Conservation (phyloP, 2,888 invertebrate species). For the Sphaerophoria taeniata region DNA sequence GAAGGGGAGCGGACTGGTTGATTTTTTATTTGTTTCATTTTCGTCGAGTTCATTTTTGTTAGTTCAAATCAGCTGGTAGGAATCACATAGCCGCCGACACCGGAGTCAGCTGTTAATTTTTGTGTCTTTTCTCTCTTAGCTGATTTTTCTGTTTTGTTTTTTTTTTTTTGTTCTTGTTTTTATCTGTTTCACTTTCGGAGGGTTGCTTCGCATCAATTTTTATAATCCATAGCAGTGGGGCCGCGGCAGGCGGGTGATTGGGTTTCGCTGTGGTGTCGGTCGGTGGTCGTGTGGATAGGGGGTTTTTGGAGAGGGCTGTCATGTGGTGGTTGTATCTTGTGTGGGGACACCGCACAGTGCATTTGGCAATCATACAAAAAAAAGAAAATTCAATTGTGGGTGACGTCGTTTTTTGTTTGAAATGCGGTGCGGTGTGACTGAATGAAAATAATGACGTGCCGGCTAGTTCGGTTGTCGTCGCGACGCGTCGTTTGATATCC, state of each 20-base stretch:
- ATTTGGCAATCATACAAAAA: conserved; percentile 22
- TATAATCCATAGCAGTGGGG: conserved; percentile 7
- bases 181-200: conserved; percentile 22
- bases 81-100: not conserved
- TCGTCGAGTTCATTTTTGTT: conserved; percentile 1
- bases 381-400: conserved; percentile 33
- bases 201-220: conserved; percentile 27
- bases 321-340: conserved; percentile 4
- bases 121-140: conserved; percentile 15
- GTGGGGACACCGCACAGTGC: conserved; percentile 24
- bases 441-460: conserved; percentile 32
- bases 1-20: not conserved
- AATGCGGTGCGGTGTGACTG: not conserved
- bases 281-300: not conserved
- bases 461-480: conserved; percentile 4
- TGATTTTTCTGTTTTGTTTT: not conserved
- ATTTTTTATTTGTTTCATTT: not conserved
- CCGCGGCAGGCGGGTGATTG: not conserved
- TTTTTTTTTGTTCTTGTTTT: not conserved
- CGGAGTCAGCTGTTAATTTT: conserved; percentile 25
- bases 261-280: not conserved
- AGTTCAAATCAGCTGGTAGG: conserved; percentile 31
- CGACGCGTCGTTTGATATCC: conserved; percentile 1
- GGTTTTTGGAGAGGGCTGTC: not conserved
- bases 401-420: conserved; percentile 9